Evolutionary conservation across 1,140 invertebrate genomes (phyloP).

Genomic region (Drosophila elegans): DNA sequence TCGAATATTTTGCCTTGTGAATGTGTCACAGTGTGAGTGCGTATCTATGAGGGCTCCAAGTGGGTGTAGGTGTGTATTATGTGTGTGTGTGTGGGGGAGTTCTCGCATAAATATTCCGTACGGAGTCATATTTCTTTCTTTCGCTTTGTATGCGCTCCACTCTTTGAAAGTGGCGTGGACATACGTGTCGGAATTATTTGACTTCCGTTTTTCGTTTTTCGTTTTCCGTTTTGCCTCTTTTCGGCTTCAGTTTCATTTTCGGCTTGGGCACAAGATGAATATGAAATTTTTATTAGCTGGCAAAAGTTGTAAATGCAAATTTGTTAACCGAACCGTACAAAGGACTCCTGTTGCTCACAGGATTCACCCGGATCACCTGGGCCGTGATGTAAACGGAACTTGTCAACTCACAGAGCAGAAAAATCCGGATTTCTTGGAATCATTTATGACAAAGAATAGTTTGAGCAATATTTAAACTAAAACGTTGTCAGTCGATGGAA

Average conservation of each 20-base stretch:
- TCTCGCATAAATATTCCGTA: constrained; percentile 72
- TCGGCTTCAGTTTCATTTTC: constrained; percentile 19
- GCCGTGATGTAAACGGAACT: constrained; percentile 33
- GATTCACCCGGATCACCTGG: constrained; percentile 20
- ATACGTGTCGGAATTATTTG: constrained; percentile 81
- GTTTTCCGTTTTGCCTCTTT: constrained; percentile 1
- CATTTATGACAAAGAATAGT: constrained; percentile 21
- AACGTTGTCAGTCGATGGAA: constrained; percentile 35
- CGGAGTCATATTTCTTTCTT: constrained; percentile 76
- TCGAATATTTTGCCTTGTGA: constrained; percentile 75
- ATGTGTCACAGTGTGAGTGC: constrained; percentile 61
- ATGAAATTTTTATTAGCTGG: constrained; percentile 68
- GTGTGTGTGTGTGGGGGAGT: constrained; percentile 31
- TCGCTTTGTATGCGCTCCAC: constrained; percentile 71
- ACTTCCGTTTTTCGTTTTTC: constrained; percentile 56
- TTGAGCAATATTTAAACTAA: constrained; percentile 25
- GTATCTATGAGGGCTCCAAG: constrained; percentile 4
- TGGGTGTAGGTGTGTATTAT: constrained; percentile 8
- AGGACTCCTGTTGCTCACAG: constrained; percentile 38
- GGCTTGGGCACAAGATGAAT: constrained; percentile 49
- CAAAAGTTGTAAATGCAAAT: constrained; percentile 50
- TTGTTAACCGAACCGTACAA: constrained; percentile 27
- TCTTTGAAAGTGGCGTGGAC: constrained; percentile 73
- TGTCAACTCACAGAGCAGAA: constrained; percentile 48
- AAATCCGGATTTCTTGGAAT: constrained; percentile 37